Evolutionary conservation across 2,888 invertebrate genomes (phyloP), one percentile per base, ranked within the genome.

Genomic region (Ectobius pallidus): DNA sequence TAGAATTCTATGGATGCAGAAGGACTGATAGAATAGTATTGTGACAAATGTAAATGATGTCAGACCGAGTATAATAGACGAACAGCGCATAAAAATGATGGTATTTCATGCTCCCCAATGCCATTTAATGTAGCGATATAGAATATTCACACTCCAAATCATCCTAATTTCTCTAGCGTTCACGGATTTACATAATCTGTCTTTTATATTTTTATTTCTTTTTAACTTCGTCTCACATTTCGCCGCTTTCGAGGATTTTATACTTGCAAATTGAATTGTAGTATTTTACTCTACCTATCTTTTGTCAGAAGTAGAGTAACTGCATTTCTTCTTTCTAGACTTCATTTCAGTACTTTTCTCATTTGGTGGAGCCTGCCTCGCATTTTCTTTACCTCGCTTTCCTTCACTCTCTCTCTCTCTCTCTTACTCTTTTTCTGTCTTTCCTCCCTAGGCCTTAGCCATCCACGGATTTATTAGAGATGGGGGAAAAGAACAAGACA

Each of bases 261-360:
- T 65, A 65, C 65, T 44, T 65, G 65, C 65, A 65, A 46, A 65
- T 65, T 65, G 46, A 46, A 65, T 65, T 65, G 58, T 58, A 58
- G 30, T 58, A 46, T 58, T 58, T 58, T 58, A 58, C 27, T 30
- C 4, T n/a, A n/a, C 16, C n/a, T 32, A 58, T 58, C 30, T 25
- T 32, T 58, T n/a, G 3, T 25, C 27, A 32, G 7, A 11, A 34
- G 34, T 16, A 30, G 6, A 6, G 6, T 58, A 32, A 14, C 16
- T 16, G 2, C 30, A 30, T 25, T 58, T 58, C 32, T 58, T 16
- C n/a, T 27, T 58, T 30, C 14, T 7, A 6, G 58, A 58, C 58
- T 58, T 58, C 11, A 58, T 58, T 58, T 30, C 30, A n/a, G n/a
- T 6, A 58, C 27, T 58, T 58, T 58, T 16, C 58, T 30, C 32